A percentile compares a stretch with the other conserved stretches of the same genome.
Conservation (phyloP, 2,113 vertebrate species). For the Brachypteracias leptosomus region DNA sequence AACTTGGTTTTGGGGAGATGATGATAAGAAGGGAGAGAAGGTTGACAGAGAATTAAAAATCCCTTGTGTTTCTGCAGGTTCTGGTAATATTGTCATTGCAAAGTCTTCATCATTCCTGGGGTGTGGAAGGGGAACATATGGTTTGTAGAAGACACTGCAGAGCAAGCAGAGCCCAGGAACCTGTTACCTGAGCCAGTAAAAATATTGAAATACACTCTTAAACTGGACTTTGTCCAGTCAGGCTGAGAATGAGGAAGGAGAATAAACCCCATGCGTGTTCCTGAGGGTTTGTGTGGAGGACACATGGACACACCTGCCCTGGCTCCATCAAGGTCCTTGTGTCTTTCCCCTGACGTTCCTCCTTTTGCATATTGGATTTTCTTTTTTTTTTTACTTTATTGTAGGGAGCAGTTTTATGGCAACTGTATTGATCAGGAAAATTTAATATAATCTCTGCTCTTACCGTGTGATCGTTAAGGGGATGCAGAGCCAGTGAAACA, state of each 20-base stretch:
- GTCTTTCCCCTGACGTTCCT: neutral
- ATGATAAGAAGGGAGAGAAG: neutral
- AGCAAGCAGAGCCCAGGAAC: accelerated
- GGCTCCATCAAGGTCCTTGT: neutral
- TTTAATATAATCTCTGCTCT: slow-evolving; percentile 72
- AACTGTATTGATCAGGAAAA: slow-evolving; percentile 68
- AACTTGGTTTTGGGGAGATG: neutral
- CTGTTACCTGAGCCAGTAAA: neutral
- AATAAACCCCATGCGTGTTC: neutral
- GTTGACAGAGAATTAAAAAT: neutral
- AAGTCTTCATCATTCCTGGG: too few relatives aligned
- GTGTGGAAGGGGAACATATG: accelerated
- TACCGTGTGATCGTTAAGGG: slow-evolving; percentile 61
- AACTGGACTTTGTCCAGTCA: accelerated
- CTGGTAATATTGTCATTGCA: neutral
- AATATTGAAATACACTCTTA: accelerated
- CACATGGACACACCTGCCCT: neutral
- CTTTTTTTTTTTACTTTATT: slow-evolving; percentile 60
- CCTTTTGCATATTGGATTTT: slow-evolving; percentile 65
- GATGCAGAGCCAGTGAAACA: slow-evolving; percentile 8
- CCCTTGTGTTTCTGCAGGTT: neutral
- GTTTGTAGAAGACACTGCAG: neutral
- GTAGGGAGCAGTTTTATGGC: slow-evolving; percentile 66
- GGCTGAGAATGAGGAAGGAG: neutral
- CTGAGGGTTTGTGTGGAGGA: neutral